Evolutionary conservation across 2,113 vertebrate species (phyloP).

Genomic region (crab-eating macaque (Macaca fascicularis)): T2T-MFA8v1.1 NC_088388.1:104915001-104915500

Average conservation of each 20-base stretch:
- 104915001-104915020: neutral
- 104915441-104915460: neutral
- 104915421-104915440: neutral
- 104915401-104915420: slow-evolving; percentile 11
- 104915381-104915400: neutral
- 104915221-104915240: neutral
- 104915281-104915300: neutral
- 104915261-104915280: neutral
- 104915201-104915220: neutral
- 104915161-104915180: neutral
- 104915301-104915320: neutral
- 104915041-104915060: neutral
- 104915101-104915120: neutral
- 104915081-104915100: neutral
- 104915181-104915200: neutral
- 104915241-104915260: neutral
- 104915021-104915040: neutral
- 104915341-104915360: neutral
- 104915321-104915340: slow-evolving; percentile 2
- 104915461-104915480: neutral
- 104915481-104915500: neutral
- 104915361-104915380: neutral
- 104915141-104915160: neutral
- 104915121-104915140: neutral
- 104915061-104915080: neutral